phyloP scores from a whole-genome alignment of 1,140 invertebrate genomes.

The Ruditapes philippinarum region DNA sequence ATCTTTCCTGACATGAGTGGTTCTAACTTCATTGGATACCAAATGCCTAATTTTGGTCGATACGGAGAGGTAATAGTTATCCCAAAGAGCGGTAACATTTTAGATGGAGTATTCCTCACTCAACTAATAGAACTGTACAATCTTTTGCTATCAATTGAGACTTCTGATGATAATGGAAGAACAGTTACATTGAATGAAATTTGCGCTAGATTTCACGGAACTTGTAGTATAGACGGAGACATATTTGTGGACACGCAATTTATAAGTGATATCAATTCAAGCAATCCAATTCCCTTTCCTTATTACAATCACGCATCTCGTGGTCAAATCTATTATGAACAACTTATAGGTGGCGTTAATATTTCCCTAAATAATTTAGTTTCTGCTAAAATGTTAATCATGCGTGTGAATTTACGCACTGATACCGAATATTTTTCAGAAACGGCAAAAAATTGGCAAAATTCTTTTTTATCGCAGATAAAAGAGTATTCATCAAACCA shows the following conservation, averaged over 20 bases:
- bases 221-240: slow-evolving; percentile 16
- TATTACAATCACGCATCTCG: background rate
- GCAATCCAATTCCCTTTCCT: background rate
- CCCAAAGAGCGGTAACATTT: background rate
- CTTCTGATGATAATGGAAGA: background rate
- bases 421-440: background rate
- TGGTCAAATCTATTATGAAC: slow-evolving; percentile 10
- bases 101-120: slow-evolving; percentile 16
- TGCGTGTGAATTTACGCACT: slow-evolving; percentile 2
- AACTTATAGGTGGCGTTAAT: background rate
- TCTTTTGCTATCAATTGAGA: background rate
- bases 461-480: background rate
- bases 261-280: background rate
- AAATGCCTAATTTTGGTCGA: background rate
- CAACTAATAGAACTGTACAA: background rate
- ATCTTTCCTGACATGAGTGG: slow-evolving; percentile 31
- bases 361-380: background rate
- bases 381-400: background rate
- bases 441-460: background rate
- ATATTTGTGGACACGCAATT: slow-evolving; percentile 5
- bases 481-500: background rate
- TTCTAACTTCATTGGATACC: slow-evolving; percentile 9
- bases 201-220: background rate
- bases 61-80: slow-evolving; percentile 10
- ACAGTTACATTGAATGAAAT: background rate